Evolutionary conservation across 2,888 invertebrate species (phyloP).

Genomic region (Antheraea yamamai): DNA sequence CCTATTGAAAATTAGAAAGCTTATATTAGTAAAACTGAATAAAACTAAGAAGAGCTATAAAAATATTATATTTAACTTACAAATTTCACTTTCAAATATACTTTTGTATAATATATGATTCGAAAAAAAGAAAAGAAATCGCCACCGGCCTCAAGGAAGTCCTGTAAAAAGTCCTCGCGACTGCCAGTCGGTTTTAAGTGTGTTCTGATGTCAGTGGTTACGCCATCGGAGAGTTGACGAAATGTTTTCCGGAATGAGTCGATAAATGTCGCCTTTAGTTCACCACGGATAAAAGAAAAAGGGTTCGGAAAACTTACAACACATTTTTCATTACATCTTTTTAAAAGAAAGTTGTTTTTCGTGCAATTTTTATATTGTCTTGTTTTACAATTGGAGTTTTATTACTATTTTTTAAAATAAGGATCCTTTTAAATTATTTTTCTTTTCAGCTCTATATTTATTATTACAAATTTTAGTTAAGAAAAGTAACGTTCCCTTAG

Average conservation of each 20-base stretch:
- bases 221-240: constrained; percentile 7
- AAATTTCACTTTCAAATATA: neutral
- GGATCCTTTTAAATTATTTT: neutral
- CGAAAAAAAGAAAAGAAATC: neutral
- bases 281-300: constrained; percentile 5
- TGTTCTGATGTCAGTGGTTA: constrained; percentile 12
- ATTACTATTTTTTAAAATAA: neutral
- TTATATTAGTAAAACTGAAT: neutral
- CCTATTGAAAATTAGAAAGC: neutral
- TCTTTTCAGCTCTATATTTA: neutral
- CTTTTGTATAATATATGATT: neutral
- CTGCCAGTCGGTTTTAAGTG: constrained; percentile 5
- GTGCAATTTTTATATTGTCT: neutral
- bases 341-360: constrained; percentile 2
- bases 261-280: constrained; percentile 8
- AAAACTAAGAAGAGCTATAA: neutral
- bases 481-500: neutral
- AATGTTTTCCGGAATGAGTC: constrained; percentile 10
- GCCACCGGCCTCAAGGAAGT: neutral
- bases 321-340: constrained; percentile 7
- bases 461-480: neutral
- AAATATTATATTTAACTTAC: neutral
- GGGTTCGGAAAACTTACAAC: constrained; percentile 2
- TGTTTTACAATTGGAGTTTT: neutral
- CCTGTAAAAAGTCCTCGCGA: neutral